Evolutionary conservation across 2,113 vertebrate genomes (phyloP).

Genomic region (Heterocephalus glaber): DNA sequence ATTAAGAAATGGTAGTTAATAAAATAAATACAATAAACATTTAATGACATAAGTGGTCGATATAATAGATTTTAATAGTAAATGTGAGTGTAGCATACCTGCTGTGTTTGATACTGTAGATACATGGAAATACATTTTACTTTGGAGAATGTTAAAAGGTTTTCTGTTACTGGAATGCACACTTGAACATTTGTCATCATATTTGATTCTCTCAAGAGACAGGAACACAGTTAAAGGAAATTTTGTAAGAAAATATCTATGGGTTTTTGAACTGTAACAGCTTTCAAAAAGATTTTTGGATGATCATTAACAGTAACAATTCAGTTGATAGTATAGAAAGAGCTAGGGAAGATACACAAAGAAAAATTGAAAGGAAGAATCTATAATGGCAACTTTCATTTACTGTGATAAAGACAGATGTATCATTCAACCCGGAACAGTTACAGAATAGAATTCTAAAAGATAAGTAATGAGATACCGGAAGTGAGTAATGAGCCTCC

Average conservation of each 20-base stretch:
- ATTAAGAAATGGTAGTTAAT: neutral
- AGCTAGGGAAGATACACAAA: neutral
- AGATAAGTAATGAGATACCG: neutral
- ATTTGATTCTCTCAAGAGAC: neutral
- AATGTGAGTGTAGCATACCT: neutral
- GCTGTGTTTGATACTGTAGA: neutral
- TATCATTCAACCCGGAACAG: neutral
- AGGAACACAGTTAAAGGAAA: neutral
- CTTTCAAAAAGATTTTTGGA: constrained; percentile 43
- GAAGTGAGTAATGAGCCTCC: constrained; percentile 32
- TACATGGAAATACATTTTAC: constrained; percentile 17
- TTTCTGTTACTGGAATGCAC: constrained; percentile 41
- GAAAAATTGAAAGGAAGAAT: constrained; percentile 31
- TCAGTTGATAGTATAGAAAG: neutral
- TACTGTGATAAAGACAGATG: neutral
- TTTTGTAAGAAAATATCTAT: constrained; percentile 13
- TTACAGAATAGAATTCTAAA: neutral
- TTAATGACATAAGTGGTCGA: neutral
- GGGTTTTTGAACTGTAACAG: constrained; percentile 17
- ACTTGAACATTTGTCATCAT: neutral
- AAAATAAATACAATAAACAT: neutral
- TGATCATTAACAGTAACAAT: constrained; percentile 28
- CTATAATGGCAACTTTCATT: neutral
- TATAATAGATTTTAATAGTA: neutral
- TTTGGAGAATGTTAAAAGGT: neutral